Conservation (phyloP, 2,113 vertebrate genomes). For the Mixornis gularis region DNA sequence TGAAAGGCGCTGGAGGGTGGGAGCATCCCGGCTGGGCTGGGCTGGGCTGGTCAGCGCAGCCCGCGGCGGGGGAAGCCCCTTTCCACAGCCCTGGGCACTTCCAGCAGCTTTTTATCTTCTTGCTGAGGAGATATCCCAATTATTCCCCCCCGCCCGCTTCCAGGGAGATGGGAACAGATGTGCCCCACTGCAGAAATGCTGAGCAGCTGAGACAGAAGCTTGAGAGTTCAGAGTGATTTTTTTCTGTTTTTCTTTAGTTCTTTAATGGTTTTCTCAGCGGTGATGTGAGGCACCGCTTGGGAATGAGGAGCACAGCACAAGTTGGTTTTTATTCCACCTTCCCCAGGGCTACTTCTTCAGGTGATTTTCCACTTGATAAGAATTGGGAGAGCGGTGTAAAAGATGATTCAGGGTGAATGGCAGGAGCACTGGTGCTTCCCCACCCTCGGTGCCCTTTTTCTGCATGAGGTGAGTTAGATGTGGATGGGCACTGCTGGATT, state of each 20-base stretch:
- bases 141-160: neutral
- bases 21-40: neutral
- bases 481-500: rapidly evolving
- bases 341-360: neutral
- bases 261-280: neutral
- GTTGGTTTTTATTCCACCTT: neutral
- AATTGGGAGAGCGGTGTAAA: neutral
- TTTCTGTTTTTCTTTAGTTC: neutral
- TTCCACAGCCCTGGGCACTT: neutral
- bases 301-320: neutral
- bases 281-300: neutral
- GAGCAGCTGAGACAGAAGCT: conserved; percentile 4
- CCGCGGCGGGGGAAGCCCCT: neutral
- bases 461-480: rapidly evolving
- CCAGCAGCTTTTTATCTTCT: neutral
- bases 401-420: neutral
- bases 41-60: neutral
- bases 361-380: neutral
- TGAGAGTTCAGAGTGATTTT: neutral
- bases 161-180: conserved; percentile 48
- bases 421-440: neutral
- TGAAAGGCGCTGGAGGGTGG: neutral
- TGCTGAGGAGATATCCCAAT: neutral
- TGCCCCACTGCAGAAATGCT: conserved; percentile 27
- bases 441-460: neutral